Conservation (phyloP, 2,113 vertebrate genomes). For the Dinomys branickii region DNA sequence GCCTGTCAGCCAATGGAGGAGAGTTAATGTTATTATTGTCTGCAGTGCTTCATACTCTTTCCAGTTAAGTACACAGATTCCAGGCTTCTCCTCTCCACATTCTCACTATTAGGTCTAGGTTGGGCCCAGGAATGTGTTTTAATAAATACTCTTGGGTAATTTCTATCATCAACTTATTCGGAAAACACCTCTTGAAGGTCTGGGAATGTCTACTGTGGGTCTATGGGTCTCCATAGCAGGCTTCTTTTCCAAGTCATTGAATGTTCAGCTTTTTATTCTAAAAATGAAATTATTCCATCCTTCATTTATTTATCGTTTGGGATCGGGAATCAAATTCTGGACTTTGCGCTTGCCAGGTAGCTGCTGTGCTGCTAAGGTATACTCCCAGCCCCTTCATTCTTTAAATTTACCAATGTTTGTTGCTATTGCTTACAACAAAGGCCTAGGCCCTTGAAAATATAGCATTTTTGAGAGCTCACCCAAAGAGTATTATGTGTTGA, state of each 20-base stretch:
- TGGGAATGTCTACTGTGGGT: not conserved
- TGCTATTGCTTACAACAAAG: not conserved
- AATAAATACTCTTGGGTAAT: not conserved
- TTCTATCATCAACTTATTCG: not conserved
- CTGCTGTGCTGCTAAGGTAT: no score
- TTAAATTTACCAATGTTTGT: not conserved
- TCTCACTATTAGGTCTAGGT: not conserved
- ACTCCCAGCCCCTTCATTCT: not conserved
- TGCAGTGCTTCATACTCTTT: not conserved
- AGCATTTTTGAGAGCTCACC: not conserved
- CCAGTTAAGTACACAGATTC: not conserved
- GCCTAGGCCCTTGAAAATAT: not conserved
- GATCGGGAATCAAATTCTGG: no score
- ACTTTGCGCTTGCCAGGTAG: no score
- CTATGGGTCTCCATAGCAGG: not conserved
- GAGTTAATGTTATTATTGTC: not conserved
- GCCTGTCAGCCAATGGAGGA: not conserved
- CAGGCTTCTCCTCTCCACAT: not conserved
- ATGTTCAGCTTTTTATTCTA: not conserved
- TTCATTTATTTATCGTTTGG: no score
- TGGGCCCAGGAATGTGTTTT: not conserved
- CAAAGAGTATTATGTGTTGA: not conserved
- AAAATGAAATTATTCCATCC: not conserved
- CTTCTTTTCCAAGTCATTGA: not conserved
- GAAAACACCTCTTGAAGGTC: not conserved